Percentiles rank a stretch among this genome's conserved stretches.
Evolutionary conservation across 2,888 invertebrate species (phyloP).

Genomic region (Dynastes tityus): DNA sequence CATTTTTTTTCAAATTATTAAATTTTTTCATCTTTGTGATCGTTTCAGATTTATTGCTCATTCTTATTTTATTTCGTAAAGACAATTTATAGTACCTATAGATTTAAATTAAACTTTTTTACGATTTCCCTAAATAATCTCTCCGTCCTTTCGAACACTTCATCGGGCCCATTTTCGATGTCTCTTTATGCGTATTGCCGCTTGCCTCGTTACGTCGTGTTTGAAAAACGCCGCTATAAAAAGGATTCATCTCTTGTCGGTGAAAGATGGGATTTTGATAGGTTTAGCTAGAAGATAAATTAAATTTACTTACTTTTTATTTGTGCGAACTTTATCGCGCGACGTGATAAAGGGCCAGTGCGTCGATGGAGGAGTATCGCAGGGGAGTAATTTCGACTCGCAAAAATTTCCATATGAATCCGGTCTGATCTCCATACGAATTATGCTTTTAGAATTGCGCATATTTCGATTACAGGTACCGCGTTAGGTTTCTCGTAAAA

Average conservation of each 20-base stretch:
- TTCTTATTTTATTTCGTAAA: too few species aligned
- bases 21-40: too few species aligned
- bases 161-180: not conserved
- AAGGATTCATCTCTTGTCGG: conserved; percentile 15
- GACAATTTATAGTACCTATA: not conserved
- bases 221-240: conserved; percentile 26
- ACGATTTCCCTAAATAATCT: conserved; percentile 7
- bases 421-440: conserved; percentile 12
- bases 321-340: conserved; percentile 18
- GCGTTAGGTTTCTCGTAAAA: conserved; percentile 15
- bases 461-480: conserved; percentile 38
- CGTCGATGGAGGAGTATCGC: not conserved
- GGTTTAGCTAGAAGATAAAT: conserved; percentile 42
- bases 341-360: not conserved
- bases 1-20: too few species aligned
- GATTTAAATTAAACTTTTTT: conserved; percentile 34
- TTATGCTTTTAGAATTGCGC: conserved; percentile 26
- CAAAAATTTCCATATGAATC: conserved; percentile 47
- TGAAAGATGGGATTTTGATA: conserved; percentile 44
- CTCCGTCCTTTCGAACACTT: not conserved
- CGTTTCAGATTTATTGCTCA: too few species aligned
- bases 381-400: conserved; percentile 25
- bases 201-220: conserved; percentile 20
- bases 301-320: conserved; percentile 43
- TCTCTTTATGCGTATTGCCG: not conserved